Percentiles rank a stretch among this genome's conserved stretches.
Conservation (phyloP, 2,888 invertebrate species). For the Anaspis maculata region DNA sequence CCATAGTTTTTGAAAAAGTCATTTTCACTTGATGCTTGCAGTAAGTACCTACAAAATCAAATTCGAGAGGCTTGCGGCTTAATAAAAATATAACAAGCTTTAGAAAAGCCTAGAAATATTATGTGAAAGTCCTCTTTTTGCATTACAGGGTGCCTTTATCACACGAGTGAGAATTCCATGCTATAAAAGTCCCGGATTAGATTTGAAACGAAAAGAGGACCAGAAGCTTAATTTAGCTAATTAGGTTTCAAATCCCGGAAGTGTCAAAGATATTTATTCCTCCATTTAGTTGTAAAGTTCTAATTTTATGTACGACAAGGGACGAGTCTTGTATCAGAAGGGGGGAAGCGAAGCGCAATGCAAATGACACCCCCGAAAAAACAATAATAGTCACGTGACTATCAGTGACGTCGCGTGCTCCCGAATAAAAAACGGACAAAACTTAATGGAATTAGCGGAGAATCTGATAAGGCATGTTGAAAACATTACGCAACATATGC, state of each 20-base stretch:
- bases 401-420: constrained; percentile 21
- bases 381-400: too few relatives aligned
- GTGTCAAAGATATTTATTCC: constrained; percentile 2
- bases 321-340: constrained; percentile 11
- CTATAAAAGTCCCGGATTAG: constrained; percentile 30
- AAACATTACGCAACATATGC: constrained; percentile 20
- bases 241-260: constrained; percentile 1
- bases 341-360: too few relatives aligned
- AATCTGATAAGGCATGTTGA: constrained; percentile 23
- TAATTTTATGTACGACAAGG: constrained; percentile 23
- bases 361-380: constrained; percentile 13
- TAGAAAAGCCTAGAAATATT: too few relatives aligned
- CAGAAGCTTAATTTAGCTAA: constrained; percentile 2
- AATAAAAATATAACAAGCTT: too few relatives aligned
- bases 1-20: too few relatives aligned
- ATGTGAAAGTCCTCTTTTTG: too few relatives aligned
- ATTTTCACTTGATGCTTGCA: too few relatives aligned
- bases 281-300: constrained; percentile 23
- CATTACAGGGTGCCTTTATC: too few relatives aligned
- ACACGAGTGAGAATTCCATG: too few relatives aligned
- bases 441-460: constrained; percentile 22
- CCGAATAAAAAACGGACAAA: constrained; percentile 10
- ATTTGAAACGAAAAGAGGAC: constrained; percentile 34
- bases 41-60: too few relatives aligned
- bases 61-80: too few relatives aligned